These are phyloP conservation scores for Magallana ariakensis DNA, from an alignment of 1,140 invertebrate species.

Conservation along the genomic window DNA sequence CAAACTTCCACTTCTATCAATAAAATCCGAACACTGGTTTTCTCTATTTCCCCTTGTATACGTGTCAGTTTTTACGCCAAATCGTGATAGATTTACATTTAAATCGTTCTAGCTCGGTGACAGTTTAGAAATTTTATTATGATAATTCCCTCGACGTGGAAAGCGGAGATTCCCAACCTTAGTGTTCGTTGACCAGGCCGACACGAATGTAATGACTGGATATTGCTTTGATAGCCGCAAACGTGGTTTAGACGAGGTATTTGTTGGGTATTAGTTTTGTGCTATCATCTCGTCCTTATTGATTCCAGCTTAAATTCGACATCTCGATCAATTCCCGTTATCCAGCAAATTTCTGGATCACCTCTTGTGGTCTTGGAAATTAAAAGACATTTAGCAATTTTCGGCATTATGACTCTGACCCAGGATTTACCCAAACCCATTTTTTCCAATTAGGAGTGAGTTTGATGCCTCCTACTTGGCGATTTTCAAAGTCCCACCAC, in stretches of 20 bases:
- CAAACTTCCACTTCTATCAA: constrained; percentile 13
- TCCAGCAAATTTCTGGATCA: constrained; percentile 27
- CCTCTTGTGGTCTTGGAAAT: constrained; percentile 33
- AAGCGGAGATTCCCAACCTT: background rate
- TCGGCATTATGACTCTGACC: constrained; percentile 26
- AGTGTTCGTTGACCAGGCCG: background rate
- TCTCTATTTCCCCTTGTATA: constrained; percentile 2
- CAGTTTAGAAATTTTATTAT: constrained; percentile 34
- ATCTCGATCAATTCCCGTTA: constrained; percentile 31
- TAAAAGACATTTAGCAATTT: constrained; percentile 36
- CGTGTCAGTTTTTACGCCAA: constrained; percentile 2
- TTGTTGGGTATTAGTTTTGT: background rate
- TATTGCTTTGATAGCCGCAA: constrained; percentile 25
- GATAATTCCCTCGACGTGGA: constrained; percentile 15
- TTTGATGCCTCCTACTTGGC: constrained; percentile 5
- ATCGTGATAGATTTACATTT: constrained; percentile 31
- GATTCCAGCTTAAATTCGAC: constrained; percentile 35
- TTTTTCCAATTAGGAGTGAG: constrained; percentile 27
- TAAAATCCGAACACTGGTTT: constrained; percentile 5
- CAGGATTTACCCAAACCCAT: constrained; percentile 26
- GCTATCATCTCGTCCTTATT: constrained; percentile 30
- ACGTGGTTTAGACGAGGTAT: constrained; percentile 30
- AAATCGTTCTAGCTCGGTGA: constrained; percentile 11
- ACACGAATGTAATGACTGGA: constrained; percentile 30
- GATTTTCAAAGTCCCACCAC: constrained; percentile 11